Evolutionary conservation across 2,797 vertebrate species (phyloP).

Genomic region (Dendrocincla tyrannina): DNA sequence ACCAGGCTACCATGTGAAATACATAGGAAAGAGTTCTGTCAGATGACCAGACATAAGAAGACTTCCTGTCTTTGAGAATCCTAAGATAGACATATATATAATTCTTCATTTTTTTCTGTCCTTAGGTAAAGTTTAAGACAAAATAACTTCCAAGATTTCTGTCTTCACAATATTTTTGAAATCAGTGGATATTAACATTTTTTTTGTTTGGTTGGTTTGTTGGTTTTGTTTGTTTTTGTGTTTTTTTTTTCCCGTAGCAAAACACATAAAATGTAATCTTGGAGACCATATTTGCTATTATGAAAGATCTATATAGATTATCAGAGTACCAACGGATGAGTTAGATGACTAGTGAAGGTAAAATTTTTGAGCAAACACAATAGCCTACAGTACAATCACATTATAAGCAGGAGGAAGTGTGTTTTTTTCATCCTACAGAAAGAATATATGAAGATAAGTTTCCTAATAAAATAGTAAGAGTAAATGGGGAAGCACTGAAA

Average conservation of each 20-base stretch:
- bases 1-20: not conserved
- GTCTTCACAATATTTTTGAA: not conserved
- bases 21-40: not conserved
- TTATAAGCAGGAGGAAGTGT: not conserved
- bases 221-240: not conserved
- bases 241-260: not conserved
- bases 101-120: not conserved
- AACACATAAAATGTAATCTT: not conserved
- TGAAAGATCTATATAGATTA: not conserved
- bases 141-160: not conserved
- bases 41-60: not conserved
- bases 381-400: rapidly evolving
- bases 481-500: not conserved
- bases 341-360: not conserved
- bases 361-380: not conserved
- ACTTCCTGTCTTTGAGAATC: not conserved
- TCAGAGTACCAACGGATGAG: not conserved
- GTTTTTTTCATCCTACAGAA: not conserved
- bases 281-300: not conserved
- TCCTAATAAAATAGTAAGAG: not conserved
- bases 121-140: not conserved
- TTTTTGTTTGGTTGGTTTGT: not conserved
- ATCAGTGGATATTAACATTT: not conserved
- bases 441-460: not conserved
- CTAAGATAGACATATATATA: not conserved